Evolutionary conservation across 2,888 invertebrate genomes (phyloP).

Genomic region (Apamea sordens): DNA sequence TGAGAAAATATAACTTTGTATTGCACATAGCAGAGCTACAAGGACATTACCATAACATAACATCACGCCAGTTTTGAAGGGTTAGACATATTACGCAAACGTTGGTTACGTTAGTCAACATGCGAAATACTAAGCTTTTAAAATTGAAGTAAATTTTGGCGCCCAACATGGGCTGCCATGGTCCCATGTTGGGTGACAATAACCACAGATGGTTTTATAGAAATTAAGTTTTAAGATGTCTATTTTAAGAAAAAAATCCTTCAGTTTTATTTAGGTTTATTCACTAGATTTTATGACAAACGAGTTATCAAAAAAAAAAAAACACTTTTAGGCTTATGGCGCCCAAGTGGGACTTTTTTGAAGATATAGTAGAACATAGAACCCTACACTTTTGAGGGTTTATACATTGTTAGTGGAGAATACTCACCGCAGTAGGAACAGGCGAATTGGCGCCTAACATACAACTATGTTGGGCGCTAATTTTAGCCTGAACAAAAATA

Average conservation of each 20-base stretch:
- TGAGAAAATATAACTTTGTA: not conserved
- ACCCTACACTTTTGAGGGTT: too few relatives aligned
- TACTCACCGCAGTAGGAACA: not conserved
- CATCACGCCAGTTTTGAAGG: not conserved
- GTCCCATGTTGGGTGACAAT: conserved; percentile 13
- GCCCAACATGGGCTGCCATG: not conserved
- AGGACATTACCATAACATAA: not conserved
- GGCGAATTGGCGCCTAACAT: not conserved
- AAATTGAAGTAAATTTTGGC: not conserved
- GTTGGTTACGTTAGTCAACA: not conserved
- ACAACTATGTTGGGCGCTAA: not conserved
- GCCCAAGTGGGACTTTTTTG: conserved; percentile 4
- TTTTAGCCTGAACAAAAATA: not conserved
- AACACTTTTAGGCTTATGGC: not conserved
- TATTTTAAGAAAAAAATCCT: not conserved
- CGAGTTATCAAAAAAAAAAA: not conserved
- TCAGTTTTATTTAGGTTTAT: not conserved
- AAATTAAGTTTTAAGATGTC: not conserved
- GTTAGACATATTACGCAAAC: not conserved
- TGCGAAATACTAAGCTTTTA: not conserved
- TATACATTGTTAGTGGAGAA: not conserved
- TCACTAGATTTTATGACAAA: not conserved
- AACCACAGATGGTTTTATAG: not conserved
- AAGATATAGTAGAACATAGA: too few relatives aligned
- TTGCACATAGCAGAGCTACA: not conserved